These are phyloP conservation scores for Sporophila hypoxantha DNA, from an alignment of 2,113 vertebrate genomes.

Conservation along the genomic window DNA sequence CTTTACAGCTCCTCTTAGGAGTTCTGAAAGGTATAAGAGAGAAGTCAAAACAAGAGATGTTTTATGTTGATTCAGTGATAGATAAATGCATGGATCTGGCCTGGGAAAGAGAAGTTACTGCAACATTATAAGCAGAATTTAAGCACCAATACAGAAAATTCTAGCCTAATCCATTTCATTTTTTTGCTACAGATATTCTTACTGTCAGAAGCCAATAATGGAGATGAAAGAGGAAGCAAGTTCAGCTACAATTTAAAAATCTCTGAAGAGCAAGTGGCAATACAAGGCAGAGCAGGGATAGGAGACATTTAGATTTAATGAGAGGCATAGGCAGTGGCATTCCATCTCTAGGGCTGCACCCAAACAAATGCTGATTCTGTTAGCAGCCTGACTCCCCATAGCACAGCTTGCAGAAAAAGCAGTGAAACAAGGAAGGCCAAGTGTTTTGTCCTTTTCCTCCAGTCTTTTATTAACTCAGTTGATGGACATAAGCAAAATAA, in stretches of 20 bases:
- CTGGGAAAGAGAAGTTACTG: not conserved
- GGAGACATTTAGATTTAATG: not conserved
- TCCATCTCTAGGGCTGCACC: not conserved
- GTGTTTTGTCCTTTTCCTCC: not conserved
- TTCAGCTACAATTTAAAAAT: not conserved
- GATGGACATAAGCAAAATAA: not conserved
- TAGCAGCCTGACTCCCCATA: not conserved
- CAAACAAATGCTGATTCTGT: accelerated
- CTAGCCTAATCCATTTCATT: not conserved
- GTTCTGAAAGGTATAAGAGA: not conserved
- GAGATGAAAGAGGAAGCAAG: not conserved
- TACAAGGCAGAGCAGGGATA: not conserved
- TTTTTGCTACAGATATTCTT: not conserved
- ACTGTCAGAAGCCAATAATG: not conserved
- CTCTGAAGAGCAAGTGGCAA: not conserved
- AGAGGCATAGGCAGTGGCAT: not conserved
- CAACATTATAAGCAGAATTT: not conserved
- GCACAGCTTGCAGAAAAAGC: not conserved
- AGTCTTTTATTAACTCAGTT: not conserved
- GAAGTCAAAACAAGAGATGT: not conserved
- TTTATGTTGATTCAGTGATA: not conserved
- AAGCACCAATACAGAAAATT: not conserved
- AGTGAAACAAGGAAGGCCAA: not conserved
- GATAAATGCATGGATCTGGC: not conserved
- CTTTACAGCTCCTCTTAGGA: not conserved